Conservation (phyloP, 1,140 invertebrate species). For the Drosophila eugracilis region DNA sequence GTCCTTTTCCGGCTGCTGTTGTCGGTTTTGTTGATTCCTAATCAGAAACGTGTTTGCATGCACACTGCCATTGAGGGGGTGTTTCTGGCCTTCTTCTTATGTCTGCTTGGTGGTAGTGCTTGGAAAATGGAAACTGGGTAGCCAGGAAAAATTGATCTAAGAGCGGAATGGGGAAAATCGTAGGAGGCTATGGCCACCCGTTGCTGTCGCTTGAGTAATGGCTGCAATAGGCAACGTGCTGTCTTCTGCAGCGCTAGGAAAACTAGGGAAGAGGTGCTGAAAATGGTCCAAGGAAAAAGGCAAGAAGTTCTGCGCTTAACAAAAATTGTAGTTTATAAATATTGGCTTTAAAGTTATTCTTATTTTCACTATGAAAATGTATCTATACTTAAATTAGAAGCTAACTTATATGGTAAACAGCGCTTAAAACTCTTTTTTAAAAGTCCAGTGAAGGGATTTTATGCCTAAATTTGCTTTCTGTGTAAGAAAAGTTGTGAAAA, state of each 20-base stretch:
- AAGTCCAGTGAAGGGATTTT: no score
- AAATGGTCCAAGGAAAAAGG: not conserved
- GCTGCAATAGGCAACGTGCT: conserved; percentile 49
- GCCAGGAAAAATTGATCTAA: no score
- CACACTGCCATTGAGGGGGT: conserved; percentile 7
- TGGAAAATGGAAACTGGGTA: not conserved
- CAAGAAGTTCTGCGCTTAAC: not conserved
- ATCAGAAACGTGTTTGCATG: conserved; percentile 56
- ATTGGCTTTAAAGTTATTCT: no score
- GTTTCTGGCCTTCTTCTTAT: not conserved
- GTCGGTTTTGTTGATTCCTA: conserved; percentile 50
- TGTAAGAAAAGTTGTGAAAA: not conserved
- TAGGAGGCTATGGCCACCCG: conserved; percentile 11
- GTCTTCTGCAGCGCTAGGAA: conserved; percentile 22
- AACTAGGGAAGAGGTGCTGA: conserved; percentile 12
- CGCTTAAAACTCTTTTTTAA: no score
- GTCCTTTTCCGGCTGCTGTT: conserved; percentile 43
- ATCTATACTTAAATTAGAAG: no score
- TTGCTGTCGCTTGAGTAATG: conserved; percentile 49
- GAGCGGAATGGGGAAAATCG: not conserved
- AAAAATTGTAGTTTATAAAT: not conserved
- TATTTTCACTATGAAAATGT: no score
- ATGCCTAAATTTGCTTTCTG: no score
- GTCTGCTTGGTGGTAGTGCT: not conserved
- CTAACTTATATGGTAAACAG: no score